phyloP scores from a whole-genome alignment of 2,113 vertebrate genomes.

The Chloropsis hardwickii region DNA sequence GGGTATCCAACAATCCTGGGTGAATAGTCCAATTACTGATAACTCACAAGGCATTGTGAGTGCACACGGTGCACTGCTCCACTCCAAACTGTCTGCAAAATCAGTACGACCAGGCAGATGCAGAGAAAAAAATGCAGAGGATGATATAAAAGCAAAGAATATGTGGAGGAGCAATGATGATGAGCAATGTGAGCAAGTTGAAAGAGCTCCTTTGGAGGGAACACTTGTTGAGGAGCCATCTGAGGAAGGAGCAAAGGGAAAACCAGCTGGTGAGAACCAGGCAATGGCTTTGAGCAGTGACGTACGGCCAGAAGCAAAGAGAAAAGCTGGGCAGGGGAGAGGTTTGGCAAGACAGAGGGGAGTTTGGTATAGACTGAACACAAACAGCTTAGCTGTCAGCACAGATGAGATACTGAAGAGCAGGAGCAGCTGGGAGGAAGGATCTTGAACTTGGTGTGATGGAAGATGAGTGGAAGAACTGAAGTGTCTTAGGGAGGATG shows the following conservation, averaged over 20 bases:
- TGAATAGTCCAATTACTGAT: background rate
- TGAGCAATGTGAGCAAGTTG: background rate
- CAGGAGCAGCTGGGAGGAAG: background rate
- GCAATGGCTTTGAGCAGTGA: background rate
- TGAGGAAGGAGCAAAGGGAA: background rate
- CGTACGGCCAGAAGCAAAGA: background rate
- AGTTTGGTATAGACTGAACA: background rate
- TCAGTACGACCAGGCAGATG: background rate
- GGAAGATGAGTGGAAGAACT: background rate
- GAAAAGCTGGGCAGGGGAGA: background rate
- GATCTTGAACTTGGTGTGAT: background rate
- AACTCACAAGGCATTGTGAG: background rate
- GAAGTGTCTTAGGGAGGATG: background rate
- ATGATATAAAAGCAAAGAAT: background rate
- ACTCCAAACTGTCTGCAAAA: background rate
- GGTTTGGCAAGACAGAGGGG: background rate
- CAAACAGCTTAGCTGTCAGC: background rate
- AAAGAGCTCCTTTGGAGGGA: background rate
- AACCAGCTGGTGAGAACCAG: background rate
- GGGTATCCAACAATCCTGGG: background rate
- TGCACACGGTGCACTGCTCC: accelerated
- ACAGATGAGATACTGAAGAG: background rate
- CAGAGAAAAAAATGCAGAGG: background rate
- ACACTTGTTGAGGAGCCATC: background rate
- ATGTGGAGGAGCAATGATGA: background rate